Percentiles rank a stretch among this genome's conserved stretches.
Conservation (phyloP, 2,888 invertebrate genomes). For the Coelopa pilipes region DNA sequence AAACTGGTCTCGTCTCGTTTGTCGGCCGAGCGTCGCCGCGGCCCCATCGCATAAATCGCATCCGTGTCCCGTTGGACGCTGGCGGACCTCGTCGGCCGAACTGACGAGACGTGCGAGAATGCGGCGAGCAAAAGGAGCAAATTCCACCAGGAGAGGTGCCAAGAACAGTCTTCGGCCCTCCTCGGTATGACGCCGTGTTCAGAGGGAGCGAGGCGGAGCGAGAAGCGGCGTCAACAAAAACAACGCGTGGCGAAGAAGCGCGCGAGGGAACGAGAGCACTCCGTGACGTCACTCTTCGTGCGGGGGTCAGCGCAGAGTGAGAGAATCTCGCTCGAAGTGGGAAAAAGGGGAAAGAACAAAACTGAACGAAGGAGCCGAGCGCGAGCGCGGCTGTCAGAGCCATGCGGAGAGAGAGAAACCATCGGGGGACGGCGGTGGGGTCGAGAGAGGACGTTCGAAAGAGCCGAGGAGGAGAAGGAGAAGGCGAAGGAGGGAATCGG, state of each 20-base stretch:
- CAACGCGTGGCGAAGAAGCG: not conserved
- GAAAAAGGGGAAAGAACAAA: conserved; percentile 52
- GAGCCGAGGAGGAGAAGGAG: no score
- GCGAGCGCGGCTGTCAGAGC: not conserved
- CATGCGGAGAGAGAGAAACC: not conserved
- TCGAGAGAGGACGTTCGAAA: not conserved
- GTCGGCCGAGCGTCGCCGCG: not conserved
- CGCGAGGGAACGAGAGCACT: conserved; percentile 12
- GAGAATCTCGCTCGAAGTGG: conserved; percentile 25
- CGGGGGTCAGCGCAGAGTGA: conserved; percentile 22
- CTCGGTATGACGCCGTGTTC: no score
- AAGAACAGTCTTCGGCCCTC: no score
- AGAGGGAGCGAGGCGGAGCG: not conserved
- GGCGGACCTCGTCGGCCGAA: conserved; percentile 50
- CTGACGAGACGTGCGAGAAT: conserved; percentile 58
- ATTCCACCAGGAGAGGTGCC: conserved; percentile 17
- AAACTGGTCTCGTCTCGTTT: not conserved
- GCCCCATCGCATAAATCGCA: not conserved
- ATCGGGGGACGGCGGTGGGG: not conserved
- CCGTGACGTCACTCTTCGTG: conserved; percentile 13
- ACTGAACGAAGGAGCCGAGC: conserved; percentile 53
- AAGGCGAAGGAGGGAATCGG: not conserved
- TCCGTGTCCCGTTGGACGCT: conserved; percentile 42
- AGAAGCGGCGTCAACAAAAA: not conserved
- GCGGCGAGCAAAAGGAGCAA: conserved; percentile 32